These are phyloP conservation scores for Cephus nigrinus DNA, from an alignment of 2,888 invertebrate genomes.

Conservation along the genomic window DNA sequence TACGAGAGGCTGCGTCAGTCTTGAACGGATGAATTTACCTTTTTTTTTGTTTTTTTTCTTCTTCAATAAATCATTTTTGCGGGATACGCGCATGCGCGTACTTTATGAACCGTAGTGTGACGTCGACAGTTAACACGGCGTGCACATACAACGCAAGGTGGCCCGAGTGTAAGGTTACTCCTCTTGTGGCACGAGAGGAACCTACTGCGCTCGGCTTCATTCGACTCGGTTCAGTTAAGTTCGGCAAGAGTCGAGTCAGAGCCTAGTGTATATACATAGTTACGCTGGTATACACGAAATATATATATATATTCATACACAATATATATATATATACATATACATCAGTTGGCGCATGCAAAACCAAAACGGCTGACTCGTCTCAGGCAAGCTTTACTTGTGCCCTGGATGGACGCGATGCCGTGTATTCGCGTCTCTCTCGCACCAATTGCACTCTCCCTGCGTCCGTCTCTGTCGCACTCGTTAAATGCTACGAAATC, in stretches of 20 bases:
- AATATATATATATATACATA: constrained; percentile 12
- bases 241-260: not conserved
- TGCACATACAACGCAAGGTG: constrained; percentile 35
- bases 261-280: constrained; percentile 24
- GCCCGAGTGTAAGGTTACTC: constrained; percentile 46
- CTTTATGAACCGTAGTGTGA: constrained; percentile 37
- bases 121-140: constrained; percentile 39
- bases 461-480: not conserved
- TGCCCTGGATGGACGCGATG: not conserved
- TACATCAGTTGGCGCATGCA: not conserved
- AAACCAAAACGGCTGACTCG: constrained; percentile 1
- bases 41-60: not conserved
- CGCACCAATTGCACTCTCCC: not conserved
- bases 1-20: not conserved
- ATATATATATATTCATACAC: constrained; percentile 25
- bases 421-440: not conserved
- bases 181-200: constrained; percentile 27
- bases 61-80: not conserved
- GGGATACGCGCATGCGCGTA: constrained; percentile 4
- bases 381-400: constrained; percentile 10
- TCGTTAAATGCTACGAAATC: constrained; percentile 25
- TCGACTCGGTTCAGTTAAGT: not conserved
- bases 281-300: constrained; percentile 32
- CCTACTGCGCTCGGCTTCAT: not conserved
- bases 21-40: not conserved